Evolutionary conservation across 2,797 vertebrate genomes (phyloP).

Genomic region (Pseudochromis fuscus): DNA sequence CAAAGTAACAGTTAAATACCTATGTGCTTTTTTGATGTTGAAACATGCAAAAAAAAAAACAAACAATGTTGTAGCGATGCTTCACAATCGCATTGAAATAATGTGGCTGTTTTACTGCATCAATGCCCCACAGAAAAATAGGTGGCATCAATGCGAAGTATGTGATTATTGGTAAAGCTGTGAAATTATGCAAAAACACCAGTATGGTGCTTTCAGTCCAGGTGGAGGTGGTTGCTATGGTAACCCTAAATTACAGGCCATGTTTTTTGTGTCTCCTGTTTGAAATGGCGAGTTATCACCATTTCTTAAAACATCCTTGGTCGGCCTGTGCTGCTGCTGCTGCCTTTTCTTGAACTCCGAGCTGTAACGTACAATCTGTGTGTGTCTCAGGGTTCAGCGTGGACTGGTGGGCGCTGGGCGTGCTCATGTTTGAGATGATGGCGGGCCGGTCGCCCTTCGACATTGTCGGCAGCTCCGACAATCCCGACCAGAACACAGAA

Average conservation of each 20-base stretch:
- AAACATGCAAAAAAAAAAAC: too few relatives aligned
- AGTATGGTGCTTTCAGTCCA: slow-evolving; percentile 1
- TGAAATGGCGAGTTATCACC: background rate
- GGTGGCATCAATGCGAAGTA: background rate
- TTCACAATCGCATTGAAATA: too few relatives aligned
- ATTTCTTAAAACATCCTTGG: background rate
- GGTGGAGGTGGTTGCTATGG: slow-evolving; percentile 29
- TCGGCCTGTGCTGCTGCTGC: background rate
- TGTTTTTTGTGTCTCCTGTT: background rate
- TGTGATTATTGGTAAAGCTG: background rate
- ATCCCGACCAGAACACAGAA: slow-evolving; percentile 99
- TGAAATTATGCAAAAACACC: slow-evolving; percentile 9
- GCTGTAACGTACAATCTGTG: background rate
- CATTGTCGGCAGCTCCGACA: slow-evolving; percentile 98
- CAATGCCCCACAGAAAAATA: background rate
- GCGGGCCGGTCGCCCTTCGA: slow-evolving; percentile 97
- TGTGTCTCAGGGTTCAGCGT: slow-evolving; percentile 92
- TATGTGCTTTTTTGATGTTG: background rate
- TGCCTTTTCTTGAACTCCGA: too few relatives aligned
- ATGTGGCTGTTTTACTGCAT: background rate
- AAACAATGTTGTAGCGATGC: too few relatives aligned
- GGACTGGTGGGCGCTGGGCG: slow-evolving; percentile 98
- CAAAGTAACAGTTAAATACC: background rate
- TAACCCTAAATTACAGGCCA: slow-evolving; percentile 2
- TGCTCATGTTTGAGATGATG: slow-evolving; percentile 99